Base-by-base conservation (phyloP, 2,797 vertebrate species). In the Apogon talboti region DNA sequence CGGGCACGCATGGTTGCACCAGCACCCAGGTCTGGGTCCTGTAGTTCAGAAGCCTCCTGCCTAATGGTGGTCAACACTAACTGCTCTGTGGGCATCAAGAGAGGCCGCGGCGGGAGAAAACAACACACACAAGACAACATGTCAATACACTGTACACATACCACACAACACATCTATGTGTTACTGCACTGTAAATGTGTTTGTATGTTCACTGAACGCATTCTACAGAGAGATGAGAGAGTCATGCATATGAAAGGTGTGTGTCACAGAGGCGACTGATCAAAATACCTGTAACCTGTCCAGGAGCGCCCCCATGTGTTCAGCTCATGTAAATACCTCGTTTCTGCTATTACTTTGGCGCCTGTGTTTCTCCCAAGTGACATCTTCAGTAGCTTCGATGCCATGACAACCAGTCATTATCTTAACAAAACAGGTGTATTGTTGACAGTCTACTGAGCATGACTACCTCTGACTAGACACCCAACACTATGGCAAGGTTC, bases 31-130 rank as follows among this genome's bases (percentile, higher is more conserved):
- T 67, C 83, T 74, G 87, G 91, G 85, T 94, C 92, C 86, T 91
- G 92, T 61, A 52, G 89, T 61, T 90, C 85, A 84, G 92, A 80
- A 64, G 91, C 79, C 77, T 93, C 93, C 89, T 94, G 92, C 82
- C 93, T 95, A 94, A 94, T 90, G 91, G 92, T 75, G 84, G 92
- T 93, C 94, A 95, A 94, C 89, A 94, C 94, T 94, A 95, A 95
- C 91, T 94, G 94, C 86, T 94, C 94, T 95, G 92, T 86, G 81
- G 87, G 86, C 37, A 49, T 84, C 78, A 43, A 69, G 71, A 79
- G 74, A 79, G 74, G 87, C 81, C 80, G 74, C 62, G 73, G 71
- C 86, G 16, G 84, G 86, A 91, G 79, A 87, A 80, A 92, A 93
- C 78, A 92, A 91, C 91, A 93, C 87, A 93, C 78, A 93, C 85